Evolutionary conservation across 2,888 invertebrate species (phyloP).

Genomic region (Crematogaster levior): DNA sequence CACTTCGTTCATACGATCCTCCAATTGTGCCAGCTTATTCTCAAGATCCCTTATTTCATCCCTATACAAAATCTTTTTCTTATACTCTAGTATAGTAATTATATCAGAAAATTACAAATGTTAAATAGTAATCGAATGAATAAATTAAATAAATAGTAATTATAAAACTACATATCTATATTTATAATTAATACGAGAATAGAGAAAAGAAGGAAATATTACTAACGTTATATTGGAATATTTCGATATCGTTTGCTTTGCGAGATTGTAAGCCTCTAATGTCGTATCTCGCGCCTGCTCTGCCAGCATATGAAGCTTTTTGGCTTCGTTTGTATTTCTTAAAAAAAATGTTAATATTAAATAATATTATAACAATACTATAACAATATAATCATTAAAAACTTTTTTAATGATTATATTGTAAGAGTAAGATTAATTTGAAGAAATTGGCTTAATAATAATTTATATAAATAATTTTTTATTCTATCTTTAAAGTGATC

Average conservation of each 20-base stretch:
- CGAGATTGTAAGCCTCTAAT: conserved; percentile 92
- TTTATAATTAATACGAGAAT: not conserved
- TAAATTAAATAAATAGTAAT: not conserved
- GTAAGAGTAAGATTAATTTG: not conserved
- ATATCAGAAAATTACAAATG: not conserved
- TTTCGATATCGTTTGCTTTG: conserved; percentile 91
- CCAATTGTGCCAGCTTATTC: conserved; percentile 89
- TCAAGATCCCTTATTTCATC: conserved; percentile 90
- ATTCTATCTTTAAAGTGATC: not conserved
- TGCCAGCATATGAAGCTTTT: conserved; percentile 91
- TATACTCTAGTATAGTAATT: not conserved
- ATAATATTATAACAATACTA: conserved; percentile 16
- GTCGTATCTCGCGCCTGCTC: conserved; percentile 94
- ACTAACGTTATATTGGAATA: conserved; percentile 91
- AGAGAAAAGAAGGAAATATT: conserved; percentile 45
- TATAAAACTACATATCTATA: not conserved
- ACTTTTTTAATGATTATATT: no score
- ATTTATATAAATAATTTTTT: not conserved
- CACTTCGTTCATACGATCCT: conserved; percentile 90
- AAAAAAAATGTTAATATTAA: conserved; percentile 40
- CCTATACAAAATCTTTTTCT: conserved; percentile 81
- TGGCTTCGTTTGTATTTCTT: conserved; percentile 90
- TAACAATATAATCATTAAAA: conserved; percentile 12
- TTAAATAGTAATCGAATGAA: not conserved
- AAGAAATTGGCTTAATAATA: conserved; percentile 4